Evolutionary conservation across 2,797 vertebrate species (phyloP).

Genomic region (Acanthiza pusilla): DNA sequence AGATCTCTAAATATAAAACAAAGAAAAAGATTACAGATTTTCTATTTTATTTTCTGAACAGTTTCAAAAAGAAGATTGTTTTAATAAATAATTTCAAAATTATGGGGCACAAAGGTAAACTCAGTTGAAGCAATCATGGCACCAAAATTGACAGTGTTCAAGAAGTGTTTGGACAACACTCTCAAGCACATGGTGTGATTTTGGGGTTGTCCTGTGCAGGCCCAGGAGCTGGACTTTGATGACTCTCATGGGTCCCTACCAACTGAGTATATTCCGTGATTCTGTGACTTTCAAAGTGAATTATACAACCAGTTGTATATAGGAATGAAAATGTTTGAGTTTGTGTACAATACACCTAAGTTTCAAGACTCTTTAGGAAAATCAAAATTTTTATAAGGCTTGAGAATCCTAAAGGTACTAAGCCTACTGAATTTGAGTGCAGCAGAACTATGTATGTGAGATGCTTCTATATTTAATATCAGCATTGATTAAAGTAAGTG

Average conservation of each 20-base stretch:
- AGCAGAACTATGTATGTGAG: neutral
- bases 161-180: neutral
- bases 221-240: neutral
- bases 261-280: neutral
- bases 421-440: neutral
- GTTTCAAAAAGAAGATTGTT: neutral
- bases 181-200: neutral
- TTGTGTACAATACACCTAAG: neutral
- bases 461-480: neutral
- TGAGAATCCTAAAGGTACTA: neutral
- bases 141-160: neutral
- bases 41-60: neutral
- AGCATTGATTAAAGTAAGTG: neutral
- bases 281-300: neutral
- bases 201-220: too few relatives aligned
- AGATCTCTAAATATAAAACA: neutral
- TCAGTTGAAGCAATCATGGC: accelerated
- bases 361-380: neutral
- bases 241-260: neutral
- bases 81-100: neutral
- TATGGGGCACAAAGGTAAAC: neutral
- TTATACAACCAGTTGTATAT: neutral
- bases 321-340: neutral
- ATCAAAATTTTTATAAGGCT: neutral
- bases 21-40: neutral